Evolutionary conservation across 2,113 vertebrate genomes (phyloP).

Genomic region (Struthio camelus): DNA sequence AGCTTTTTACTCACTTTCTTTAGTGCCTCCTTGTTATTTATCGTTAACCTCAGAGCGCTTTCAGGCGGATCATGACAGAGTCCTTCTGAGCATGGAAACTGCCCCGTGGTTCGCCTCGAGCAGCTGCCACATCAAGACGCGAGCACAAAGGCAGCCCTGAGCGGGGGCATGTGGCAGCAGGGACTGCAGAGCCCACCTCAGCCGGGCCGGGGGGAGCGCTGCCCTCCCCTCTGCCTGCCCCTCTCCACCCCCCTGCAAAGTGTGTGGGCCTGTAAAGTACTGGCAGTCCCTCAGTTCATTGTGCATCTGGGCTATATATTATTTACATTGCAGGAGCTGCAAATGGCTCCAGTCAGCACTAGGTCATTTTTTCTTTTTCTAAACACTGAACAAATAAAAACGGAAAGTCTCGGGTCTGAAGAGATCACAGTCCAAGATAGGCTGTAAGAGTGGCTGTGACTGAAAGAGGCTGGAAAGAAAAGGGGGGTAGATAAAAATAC

Average conservation of each 20-base stretch:
- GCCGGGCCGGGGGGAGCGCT: not conserved
- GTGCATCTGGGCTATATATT: not conserved
- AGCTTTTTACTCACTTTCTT: not conserved
- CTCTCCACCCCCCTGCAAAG: not conserved
- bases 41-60: not conserved
- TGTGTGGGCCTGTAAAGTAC: slow-evolving; percentile 56
- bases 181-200: not conserved
- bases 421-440: not conserved
- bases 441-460: not conserved
- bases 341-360: not conserved
- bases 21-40: not conserved
- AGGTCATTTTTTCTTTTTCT: not conserved
- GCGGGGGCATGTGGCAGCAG: not conserved
- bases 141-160: not conserved
- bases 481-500: not conserved
- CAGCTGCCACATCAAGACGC: not conserved
- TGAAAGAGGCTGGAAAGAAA: not conserved
- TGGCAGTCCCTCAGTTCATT: slow-evolving; percentile 39
- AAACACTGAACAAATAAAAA: not conserved
- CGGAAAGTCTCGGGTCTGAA: not conserved
- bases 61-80: not conserved
- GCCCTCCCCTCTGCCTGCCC: slow-evolving; percentile 22
- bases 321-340: slow-evolving; percentile 10
- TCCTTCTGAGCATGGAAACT: not conserved
- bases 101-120: not conserved